Conservation (phyloP, 2,797 vertebrate genomes). For the Pangasius sanitwongsei region DNA sequence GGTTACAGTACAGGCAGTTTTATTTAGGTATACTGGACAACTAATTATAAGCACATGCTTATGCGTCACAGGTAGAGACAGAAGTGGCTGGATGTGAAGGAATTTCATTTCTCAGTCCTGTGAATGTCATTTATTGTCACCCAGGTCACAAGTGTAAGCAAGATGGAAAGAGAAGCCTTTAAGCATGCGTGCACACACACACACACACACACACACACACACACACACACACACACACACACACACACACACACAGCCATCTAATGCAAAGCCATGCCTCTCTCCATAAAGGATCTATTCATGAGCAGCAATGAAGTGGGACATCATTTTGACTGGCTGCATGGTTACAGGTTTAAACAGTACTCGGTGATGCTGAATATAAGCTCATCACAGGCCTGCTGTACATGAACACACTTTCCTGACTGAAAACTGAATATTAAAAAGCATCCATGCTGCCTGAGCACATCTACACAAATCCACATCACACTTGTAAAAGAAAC, state of each 20-base stretch:
- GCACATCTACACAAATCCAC: not conserved
- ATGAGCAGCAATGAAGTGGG: not conserved
- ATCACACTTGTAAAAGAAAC: slow-evolving; percentile 22
- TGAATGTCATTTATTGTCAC: not conserved
- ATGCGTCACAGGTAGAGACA: not conserved
- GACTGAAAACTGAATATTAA: slow-evolving; percentile 23
- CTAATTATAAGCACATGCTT: not conserved
- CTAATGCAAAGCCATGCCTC: not conserved
- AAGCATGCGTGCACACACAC: not conserved
- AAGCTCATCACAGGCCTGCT: not conserved
- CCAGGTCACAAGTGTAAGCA: not conserved
- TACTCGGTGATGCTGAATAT: not conserved
- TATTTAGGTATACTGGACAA: no score
- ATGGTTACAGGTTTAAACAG: slow-evolving; percentile 30
- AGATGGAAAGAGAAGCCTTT: not conserved
- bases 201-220: not conserved
- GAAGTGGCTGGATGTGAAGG: not conserved
- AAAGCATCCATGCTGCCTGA: not conserved
- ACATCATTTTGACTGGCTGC: not conserved
- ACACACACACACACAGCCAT: not conserved
- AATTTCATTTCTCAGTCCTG: not conserved
- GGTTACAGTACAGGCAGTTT: not conserved
- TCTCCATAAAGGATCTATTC: slow-evolving; percentile 16
- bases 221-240: not conserved
- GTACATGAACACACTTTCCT: not conserved